A percentile compares a stretch with the other conserved stretches of the same genome.
Conservation (phyloP, 2,797 vertebrate genomes). For the Pangasius larnaudii region DNA sequence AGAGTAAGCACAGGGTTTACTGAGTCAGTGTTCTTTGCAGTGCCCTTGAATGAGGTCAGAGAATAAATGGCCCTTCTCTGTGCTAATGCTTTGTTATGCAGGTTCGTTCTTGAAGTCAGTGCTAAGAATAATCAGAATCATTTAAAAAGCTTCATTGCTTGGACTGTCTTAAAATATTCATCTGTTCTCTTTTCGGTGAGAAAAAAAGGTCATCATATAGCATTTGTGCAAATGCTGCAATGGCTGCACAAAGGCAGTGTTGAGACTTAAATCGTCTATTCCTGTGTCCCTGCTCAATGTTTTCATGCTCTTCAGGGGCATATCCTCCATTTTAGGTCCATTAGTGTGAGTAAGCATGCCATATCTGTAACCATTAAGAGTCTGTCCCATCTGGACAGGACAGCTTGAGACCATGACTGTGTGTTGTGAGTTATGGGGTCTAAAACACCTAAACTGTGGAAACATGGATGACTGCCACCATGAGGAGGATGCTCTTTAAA, state of each 20-base stretch:
- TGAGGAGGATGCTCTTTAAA: background rate
- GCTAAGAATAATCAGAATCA: background rate
- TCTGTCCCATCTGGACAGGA: constrained; percentile 14
- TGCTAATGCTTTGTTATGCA: constrained; percentile 18
- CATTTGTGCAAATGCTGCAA: constrained; percentile 10
- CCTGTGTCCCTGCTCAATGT: background rate
- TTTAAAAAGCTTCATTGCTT: constrained; percentile 16
- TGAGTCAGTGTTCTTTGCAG: constrained; percentile 15
- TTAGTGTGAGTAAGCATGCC: constrained; percentile 11
- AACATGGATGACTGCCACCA: constrained; percentile 23
- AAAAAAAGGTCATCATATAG: constrained; percentile 5
- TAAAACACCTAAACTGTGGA: constrained; percentile 16
- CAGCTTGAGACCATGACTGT: constrained; percentile 25
- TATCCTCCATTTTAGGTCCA: constrained; percentile 3
- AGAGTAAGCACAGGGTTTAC: constrained; percentile 13
- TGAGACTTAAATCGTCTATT: background rate
- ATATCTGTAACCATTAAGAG: constrained; percentile 6
- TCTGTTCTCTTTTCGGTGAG: background rate
- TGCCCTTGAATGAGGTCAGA: constrained; percentile 36
- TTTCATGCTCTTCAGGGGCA: constrained; percentile 5
- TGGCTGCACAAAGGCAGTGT: background rate
- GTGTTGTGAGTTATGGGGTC: constrained; percentile 24
- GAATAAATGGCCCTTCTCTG: constrained; percentile 11
- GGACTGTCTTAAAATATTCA: constrained; percentile 26
- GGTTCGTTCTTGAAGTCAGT: constrained; percentile 12